Conservation (phyloP, 2,888 invertebrate genomes). For the Ferrisia virgata region DNA sequence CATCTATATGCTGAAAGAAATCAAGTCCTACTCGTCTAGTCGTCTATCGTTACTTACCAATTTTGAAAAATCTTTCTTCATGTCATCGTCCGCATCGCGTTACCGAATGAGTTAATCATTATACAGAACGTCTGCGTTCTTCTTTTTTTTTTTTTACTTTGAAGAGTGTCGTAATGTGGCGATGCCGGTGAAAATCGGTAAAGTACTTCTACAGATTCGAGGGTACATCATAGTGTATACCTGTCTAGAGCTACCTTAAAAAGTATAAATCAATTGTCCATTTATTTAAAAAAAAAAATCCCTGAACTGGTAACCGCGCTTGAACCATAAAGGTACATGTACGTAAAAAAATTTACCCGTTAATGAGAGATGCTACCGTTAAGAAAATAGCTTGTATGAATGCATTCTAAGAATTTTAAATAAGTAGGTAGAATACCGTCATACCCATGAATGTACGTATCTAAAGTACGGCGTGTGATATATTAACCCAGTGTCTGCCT, state of each 20-base stretch:
- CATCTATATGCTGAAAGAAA: background rate
- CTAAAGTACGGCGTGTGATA: background rate
- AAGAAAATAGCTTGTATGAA: background rate
- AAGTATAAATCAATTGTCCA: background rate
- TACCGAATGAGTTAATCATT: no score
- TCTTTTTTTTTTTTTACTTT: no score
- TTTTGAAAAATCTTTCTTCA: no score
- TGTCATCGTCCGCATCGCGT: no score
- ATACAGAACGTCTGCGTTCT: no score
- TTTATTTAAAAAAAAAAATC: background rate
- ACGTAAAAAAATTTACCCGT: background rate
- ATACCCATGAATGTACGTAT: background rate
- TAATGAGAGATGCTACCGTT: background rate
- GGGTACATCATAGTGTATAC: no score
- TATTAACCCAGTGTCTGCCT: background rate
- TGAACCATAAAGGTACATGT: no score
- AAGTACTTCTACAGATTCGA: no score
- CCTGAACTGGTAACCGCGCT: background rate
- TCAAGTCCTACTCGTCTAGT: background rate
- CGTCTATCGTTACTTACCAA: no score
- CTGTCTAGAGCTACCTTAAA: background rate
- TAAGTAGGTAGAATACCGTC: background rate
- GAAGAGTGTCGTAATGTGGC: no score
- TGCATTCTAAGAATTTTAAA: slow-evolving; percentile 12
- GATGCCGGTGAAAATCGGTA: no score